phyloP scores from a whole-genome alignment of 2,113 vertebrate genomes.

The Acrocephalus arundinaceus region DNA sequence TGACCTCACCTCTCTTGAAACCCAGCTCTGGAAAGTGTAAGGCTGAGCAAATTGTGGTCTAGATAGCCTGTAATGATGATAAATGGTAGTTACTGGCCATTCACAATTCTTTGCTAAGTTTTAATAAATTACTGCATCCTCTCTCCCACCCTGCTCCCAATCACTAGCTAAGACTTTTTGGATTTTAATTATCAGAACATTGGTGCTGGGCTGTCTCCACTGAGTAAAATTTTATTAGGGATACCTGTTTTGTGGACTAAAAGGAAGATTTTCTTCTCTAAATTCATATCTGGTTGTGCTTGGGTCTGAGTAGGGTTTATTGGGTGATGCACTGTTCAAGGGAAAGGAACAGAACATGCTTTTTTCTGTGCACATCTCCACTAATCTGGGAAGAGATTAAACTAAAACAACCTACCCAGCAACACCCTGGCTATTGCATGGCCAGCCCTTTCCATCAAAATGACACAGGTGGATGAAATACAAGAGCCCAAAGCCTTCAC shows the following conservation, averaged over 20 bases:
- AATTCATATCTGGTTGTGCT: not conserved
- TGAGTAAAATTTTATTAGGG: not conserved
- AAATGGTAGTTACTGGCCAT: not conserved
- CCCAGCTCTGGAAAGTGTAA: not conserved
- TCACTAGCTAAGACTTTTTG: not conserved
- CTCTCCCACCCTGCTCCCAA: fast-evolving
- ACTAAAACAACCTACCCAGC: not conserved
- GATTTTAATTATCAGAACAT: not conserved
- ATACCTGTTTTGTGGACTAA: not conserved
- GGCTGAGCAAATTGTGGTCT: not conserved
- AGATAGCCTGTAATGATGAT: not conserved
- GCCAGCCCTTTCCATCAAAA: not conserved
- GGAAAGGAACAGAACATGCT: not conserved
- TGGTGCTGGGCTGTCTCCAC: not conserved
- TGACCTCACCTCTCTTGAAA: not conserved
- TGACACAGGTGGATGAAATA: not conserved
- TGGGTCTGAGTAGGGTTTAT: not conserved
- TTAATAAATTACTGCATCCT: not conserved
- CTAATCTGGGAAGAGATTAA: not conserved
- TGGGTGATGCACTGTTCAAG: not conserved
- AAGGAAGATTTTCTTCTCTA: not conserved
- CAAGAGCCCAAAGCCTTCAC: not conserved
- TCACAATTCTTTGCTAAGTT: not conserved
- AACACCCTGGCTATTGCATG: not conserved
- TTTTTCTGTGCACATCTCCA: not conserved